These are phyloP conservation scores for Odocoileus hemionus DNA, from an alignment of 2,113 vertebrate genomes.

Conservation along the genomic window DNA sequence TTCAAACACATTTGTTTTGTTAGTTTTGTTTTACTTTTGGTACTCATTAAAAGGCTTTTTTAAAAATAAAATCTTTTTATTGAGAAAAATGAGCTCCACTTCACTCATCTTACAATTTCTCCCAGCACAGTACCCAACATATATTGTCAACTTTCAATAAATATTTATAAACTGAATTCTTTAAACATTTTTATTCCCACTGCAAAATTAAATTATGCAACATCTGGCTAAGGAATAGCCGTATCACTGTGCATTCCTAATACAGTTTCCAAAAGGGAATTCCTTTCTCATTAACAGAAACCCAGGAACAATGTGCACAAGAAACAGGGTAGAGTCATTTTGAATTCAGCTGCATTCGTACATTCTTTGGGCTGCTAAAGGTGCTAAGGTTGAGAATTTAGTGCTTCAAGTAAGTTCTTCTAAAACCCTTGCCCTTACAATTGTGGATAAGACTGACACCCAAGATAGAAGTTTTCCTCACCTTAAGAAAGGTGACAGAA, in stretches of 20 bases:
- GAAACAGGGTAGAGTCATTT: not conserved
- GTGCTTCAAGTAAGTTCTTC: not conserved
- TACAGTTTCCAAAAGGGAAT: not conserved
- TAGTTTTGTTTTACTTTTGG: not conserved
- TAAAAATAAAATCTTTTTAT: not conserved
- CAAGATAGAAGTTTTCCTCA: not conserved
- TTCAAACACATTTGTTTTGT: not conserved
- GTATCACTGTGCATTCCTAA: not conserved
- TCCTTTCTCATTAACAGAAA: constrained; percentile 3
- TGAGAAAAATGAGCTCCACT: not conserved
- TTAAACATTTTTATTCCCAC: not conserved
- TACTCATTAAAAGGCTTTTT: not conserved
- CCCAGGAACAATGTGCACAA: not conserved
- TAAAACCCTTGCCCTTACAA: not conserved
- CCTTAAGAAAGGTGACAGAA: constrained; percentile 20
- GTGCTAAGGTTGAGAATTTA: not conserved
- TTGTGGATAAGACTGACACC: not conserved
- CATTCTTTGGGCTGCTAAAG: not conserved
- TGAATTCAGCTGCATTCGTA: not conserved
- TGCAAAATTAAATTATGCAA: not conserved
- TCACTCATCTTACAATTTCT: not conserved
- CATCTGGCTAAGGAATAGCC: not conserved
- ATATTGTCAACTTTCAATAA: not conserved
- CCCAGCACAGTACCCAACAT: not conserved
- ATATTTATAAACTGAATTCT: not conserved